Percentiles rank a stretch among this genome's conserved stretches.
Conservation (phyloP, 2,797 vertebrate species). For the Coreius guichenoti region DNA sequence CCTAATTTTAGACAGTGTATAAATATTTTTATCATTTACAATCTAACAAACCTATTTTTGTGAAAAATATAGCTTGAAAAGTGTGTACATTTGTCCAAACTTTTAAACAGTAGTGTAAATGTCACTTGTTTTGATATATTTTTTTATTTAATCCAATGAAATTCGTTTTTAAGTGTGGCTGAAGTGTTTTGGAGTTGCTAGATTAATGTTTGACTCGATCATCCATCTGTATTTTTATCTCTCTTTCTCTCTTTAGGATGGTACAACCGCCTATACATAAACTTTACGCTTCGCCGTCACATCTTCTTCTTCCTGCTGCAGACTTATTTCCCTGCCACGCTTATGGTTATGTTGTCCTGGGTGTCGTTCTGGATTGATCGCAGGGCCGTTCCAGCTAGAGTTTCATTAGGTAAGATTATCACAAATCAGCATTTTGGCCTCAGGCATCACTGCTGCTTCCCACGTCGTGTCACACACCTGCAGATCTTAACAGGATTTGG, state of each 20-base stretch:
- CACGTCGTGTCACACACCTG: slow-evolving; percentile 22
- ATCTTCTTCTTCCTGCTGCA: slow-evolving; percentile 99
- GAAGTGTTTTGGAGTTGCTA: background rate
- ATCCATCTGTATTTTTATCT: background rate
- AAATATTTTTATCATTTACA: background rate
- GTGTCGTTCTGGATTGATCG: slow-evolving; percentile 98
- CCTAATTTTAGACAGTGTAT: background rate
- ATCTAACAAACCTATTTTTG: background rate
- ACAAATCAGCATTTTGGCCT: slow-evolving; percentile 23
- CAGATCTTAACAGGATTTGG: slow-evolving; percentile 40
- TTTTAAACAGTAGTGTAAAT: background rate
- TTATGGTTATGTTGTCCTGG: slow-evolving; percentile 98
- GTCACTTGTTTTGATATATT: background rate
- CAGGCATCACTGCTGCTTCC: background rate
- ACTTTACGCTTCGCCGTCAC: slow-evolving; percentile 91
- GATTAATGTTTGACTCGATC: background rate
- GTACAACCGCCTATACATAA: slow-evolving; percentile 98
- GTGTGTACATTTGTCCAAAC: background rate
- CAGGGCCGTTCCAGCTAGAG: slow-evolving; percentile 93
- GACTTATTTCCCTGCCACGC: slow-evolving; percentile 92
- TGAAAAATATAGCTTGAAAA: background rate
- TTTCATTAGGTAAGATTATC: slow-evolving; percentile 86
- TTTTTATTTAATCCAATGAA: background rate
- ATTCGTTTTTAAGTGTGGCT: background rate
- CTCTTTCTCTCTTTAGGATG: slow-evolving; percentile 81